Conservation (phyloP, 1,140 invertebrate genomes). For the Hyphantria cunea region DNA sequence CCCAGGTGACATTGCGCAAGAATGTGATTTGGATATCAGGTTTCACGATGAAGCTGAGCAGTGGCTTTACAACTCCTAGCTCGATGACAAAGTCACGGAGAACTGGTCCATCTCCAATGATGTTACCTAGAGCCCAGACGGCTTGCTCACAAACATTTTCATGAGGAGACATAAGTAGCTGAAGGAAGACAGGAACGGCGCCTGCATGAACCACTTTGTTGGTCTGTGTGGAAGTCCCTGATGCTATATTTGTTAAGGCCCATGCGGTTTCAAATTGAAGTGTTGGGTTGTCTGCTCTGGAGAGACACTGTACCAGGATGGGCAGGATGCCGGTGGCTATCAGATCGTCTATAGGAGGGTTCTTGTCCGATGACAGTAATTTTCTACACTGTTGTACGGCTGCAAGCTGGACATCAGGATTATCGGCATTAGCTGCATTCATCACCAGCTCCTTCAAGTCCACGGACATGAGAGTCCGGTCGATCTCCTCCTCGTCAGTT, state of each 20-base stretch:
- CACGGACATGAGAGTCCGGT: constrained; percentile 85
- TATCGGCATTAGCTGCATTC: constrained; percentile 86
- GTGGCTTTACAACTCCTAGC: constrained; percentile 93
- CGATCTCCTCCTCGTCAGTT: constrained; percentile 91
- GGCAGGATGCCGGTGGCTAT: constrained; percentile 97
- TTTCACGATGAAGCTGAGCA: constrained; percentile 93
- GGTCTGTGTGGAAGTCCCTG: constrained; percentile 97
- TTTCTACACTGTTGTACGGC: constrained; percentile 95
- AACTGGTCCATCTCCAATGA: constrained; percentile 95
- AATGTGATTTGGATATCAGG: constrained; percentile 96
- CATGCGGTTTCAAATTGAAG: constrained; percentile 99
- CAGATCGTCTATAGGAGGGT: constrained; percentile 99
- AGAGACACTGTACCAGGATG: constrained; percentile 94
- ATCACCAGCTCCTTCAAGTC: constrained; percentile 88
- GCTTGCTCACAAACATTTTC: constrained; percentile 99
- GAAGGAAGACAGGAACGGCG: constrained; percentile 97
- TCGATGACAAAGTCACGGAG: constrained; percentile 96
- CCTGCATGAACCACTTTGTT: constrained; percentile 96
- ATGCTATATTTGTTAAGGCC: constrained; percentile 99
- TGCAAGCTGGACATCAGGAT: constrained; percentile 88
- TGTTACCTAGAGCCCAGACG: constrained; percentile 98
- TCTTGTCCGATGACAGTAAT: constrained; percentile 97
- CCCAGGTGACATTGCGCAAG: constrained; percentile 98
- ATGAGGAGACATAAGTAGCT: constrained; percentile 94
- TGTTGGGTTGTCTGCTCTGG: constrained; percentile 92